phyloP scores from a whole-genome alignment of 2,888 invertebrate species.

The Malacosoma neustria region DNA sequence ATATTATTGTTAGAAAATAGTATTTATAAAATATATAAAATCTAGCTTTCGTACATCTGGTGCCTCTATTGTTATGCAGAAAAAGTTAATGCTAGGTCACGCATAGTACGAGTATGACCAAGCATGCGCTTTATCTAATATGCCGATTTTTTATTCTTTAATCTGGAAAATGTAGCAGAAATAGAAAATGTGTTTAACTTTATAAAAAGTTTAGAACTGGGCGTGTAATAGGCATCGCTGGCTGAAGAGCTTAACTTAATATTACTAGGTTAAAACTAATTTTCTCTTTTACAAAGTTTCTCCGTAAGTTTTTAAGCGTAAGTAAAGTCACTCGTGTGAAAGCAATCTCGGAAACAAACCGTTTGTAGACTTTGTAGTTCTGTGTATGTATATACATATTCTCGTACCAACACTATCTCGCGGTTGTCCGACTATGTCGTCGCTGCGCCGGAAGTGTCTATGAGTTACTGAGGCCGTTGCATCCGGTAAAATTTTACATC shows the following conservation, averaged over 20 bases:
- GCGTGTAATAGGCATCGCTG: background rate
- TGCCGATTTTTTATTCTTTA: background rate
- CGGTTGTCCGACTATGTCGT: constrained; percentile 44
- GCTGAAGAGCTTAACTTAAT: background rate
- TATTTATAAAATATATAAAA: too few relatives aligned
- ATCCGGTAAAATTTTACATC: constrained; percentile 27
- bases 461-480: constrained; percentile 52
- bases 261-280: constrained; percentile 2
- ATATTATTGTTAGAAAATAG: too few relatives aligned
- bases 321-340: constrained; percentile 11
- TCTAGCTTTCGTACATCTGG: too few relatives aligned
- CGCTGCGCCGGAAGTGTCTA: constrained; percentile 62
- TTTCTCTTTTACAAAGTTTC: constrained; percentile 11
- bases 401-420: constrained; percentile 39
- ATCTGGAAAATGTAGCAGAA: background rate
- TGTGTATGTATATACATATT: constrained; percentile 32
- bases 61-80: too few relatives aligned
- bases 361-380: constrained; percentile 29
- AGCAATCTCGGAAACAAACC: constrained; percentile 28
- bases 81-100: constrained; percentile 46
- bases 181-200: background rate
- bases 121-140: constrained; percentile 19
- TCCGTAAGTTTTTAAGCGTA: constrained; percentile 11
- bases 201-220: background rate
- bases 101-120: constrained; percentile 32